Percentiles rank a stretch among this genome's conserved stretches.
Conservation (phyloP, 1,140 invertebrate genomes). For the Cecropterus lyciades region DNA sequence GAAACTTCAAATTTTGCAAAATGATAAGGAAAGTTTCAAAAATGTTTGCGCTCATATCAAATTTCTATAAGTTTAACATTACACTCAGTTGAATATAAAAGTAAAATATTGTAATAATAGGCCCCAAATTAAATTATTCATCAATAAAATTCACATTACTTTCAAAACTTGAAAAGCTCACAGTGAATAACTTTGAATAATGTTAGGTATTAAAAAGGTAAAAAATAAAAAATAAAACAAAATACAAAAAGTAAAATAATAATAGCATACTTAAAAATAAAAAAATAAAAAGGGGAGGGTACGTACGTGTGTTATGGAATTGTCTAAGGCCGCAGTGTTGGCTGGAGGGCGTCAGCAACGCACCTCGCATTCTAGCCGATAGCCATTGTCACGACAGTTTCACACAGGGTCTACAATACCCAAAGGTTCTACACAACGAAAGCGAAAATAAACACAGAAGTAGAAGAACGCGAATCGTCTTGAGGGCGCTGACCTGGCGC, state of each 20-base stretch:
- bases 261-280: slow-evolving; percentile 56
- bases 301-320: slow-evolving; percentile 79
- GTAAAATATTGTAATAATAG: too few species aligned
- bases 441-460: slow-evolving; percentile 83
- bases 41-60: too few species aligned
- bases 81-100: too few species aligned
- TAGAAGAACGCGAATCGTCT: slow-evolving; percentile 65
- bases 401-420: slow-evolving; percentile 80
- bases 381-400: slow-evolving; percentile 82
- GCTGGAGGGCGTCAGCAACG: slow-evolving; percentile 81
- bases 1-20: too few species aligned
- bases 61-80: too few species aligned
- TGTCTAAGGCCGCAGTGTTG: slow-evolving; percentile 80
- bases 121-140: too few species aligned
- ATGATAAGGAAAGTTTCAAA: too few species aligned
- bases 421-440: slow-evolving; percentile 82
- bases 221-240: slow-evolving; percentile 41
- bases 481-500: slow-evolving; percentile 83
- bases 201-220: slow-evolving; percentile 22
- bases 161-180: neutral
- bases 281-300: slow-evolving; percentile 58
- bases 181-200: neutral
- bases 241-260: slow-evolving; percentile 38
- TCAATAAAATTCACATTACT: too few species aligned
- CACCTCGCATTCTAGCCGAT: slow-evolving; percentile 83